phyloP scores from a whole-genome alignment of 2,888 invertebrate genomes.

The Drosophila demipolita region DNA sequence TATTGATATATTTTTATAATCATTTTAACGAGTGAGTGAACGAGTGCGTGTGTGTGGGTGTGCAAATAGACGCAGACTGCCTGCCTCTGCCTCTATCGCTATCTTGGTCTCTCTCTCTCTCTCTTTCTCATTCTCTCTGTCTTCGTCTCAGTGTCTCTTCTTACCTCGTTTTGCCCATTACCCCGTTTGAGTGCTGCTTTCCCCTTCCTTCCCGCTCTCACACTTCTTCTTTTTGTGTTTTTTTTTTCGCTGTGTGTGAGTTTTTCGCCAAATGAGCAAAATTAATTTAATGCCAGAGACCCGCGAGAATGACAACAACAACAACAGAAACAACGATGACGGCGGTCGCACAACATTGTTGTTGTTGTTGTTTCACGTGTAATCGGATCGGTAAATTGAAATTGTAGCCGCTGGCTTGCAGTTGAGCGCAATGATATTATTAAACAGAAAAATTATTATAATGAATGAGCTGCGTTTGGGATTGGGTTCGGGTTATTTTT shows the following conservation, averaged over 20 bases:
- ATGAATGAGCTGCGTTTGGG: slow-evolving; percentile 68
- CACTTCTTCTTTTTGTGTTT: neutral
- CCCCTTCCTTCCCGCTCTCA: neutral
- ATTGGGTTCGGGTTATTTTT: slow-evolving; percentile 34
- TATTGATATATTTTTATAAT: slow-evolving; percentile 81
- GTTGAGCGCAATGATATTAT: slow-evolving; percentile 79
- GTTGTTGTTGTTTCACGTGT: slow-evolving; percentile 73
- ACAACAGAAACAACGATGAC: slow-evolving; percentile 34
- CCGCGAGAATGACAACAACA: slow-evolving; percentile 60
- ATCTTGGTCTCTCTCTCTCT: slow-evolving; percentile 20
- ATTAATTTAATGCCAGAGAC: slow-evolving; percentile 78
- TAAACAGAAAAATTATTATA: slow-evolving; percentile 76
- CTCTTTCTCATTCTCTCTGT: slow-evolving; percentile 22
- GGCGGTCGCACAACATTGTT: slow-evolving; percentile 59
- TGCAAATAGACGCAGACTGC: slow-evolving; percentile 64
- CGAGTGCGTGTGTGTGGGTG: slow-evolving; percentile 59
- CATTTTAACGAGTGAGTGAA: slow-evolving; percentile 78
- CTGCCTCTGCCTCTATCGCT: slow-evolving; percentile 38
- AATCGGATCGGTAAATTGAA: slow-evolving; percentile 76
- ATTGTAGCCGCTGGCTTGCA: slow-evolving; percentile 78
- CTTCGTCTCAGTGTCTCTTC: slow-evolving; percentile 31
- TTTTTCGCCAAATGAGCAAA: slow-evolving; percentile 74
- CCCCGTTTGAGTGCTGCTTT: slow-evolving; percentile 8
- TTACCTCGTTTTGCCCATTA: slow-evolving; percentile 37
- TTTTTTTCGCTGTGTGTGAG: slow-evolving; percentile 29